phyloP scores from a whole-genome alignment of 2,888 invertebrate genomes.

The Hemithea aestivaria region DNA sequence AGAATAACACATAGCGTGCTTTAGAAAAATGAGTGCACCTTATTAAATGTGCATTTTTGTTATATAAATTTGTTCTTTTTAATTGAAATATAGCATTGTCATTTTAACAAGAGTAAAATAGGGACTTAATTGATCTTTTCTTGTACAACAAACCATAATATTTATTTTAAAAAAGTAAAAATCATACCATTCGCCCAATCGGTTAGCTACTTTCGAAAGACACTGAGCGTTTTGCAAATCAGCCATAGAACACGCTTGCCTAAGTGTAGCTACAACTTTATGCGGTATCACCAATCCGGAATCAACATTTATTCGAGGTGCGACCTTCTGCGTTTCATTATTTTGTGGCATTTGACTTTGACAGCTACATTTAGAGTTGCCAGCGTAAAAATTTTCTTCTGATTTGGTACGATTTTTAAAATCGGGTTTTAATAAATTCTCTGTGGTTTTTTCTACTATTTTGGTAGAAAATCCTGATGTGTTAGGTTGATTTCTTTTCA shows the following conservation, averaged over 20 bases:
- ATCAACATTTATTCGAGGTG: constrained; percentile 40
- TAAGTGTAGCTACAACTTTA: constrained; percentile 51
- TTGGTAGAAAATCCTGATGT: neutral
- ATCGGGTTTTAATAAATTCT: neutral
- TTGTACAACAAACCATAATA: no score
- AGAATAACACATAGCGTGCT: no score
- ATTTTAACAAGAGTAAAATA: no score
- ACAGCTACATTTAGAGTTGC: constrained; percentile 7
- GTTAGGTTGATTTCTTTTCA: constrained; percentile 6
- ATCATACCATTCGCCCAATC: constrained; percentile 45
- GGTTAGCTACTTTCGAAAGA: constrained; percentile 39
- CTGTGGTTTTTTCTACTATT: neutral
- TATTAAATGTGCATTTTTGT: no score
- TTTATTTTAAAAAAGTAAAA: no score
- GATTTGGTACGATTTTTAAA: constrained; percentile 1
- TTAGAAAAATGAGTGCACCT: no score
- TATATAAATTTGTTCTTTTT: no score
- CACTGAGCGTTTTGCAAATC: constrained; percentile 45
- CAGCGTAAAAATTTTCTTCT: constrained; percentile 2
- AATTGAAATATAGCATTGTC: no score
- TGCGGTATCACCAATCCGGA: constrained; percentile 43
- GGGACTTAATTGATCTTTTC: no score
- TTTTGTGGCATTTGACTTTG: constrained; percentile 5
- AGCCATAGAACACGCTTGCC: constrained; percentile 59
- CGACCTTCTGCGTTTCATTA: constrained; percentile 3